These are phyloP conservation scores for Oasisia sp. DNA, from an alignment of 2,888 invertebrate genomes.

Conservation along the genomic window DNA sequence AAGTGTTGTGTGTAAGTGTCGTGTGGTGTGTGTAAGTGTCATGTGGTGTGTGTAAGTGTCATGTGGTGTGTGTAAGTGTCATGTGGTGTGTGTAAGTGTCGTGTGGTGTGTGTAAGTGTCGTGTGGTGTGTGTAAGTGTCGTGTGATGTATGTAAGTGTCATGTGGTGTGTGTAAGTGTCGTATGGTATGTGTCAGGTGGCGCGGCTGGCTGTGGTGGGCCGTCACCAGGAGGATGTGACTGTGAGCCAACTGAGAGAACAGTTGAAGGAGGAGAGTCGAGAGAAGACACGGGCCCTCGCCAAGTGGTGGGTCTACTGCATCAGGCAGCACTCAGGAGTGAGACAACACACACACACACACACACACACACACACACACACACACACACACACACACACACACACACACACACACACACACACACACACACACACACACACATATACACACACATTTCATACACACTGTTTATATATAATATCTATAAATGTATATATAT, in stretches of 20 bases:
- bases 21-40: no score
- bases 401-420: no score
- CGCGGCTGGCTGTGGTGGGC: constrained; percentile 1
- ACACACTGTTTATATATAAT: no score
- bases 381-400: no score
- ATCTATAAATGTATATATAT: no score
- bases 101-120: no score
- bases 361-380: not conserved
- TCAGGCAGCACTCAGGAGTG: not conserved
- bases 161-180: not conserved
- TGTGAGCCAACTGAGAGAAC: constrained; percentile 23
- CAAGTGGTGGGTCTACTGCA: constrained; percentile 29
- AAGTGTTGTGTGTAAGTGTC: no score
- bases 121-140: not conserved
- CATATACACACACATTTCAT: no score
- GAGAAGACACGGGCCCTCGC: constrained; percentile 30
- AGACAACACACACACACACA: not conserved
- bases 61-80: no score
- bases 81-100: no score
- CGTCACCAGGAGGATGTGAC: constrained; percentile 23
- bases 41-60: no score
- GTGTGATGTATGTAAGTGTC: not conserved
- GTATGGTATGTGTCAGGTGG: not conserved
- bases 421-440: no score
- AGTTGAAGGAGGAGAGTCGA: constrained; percentile 29